Evolutionary conservation across 2,888 invertebrate genomes (phyloP), one percentile per base, ranked within the genome.

Genomic region (Dioctria rufipes): DNA sequence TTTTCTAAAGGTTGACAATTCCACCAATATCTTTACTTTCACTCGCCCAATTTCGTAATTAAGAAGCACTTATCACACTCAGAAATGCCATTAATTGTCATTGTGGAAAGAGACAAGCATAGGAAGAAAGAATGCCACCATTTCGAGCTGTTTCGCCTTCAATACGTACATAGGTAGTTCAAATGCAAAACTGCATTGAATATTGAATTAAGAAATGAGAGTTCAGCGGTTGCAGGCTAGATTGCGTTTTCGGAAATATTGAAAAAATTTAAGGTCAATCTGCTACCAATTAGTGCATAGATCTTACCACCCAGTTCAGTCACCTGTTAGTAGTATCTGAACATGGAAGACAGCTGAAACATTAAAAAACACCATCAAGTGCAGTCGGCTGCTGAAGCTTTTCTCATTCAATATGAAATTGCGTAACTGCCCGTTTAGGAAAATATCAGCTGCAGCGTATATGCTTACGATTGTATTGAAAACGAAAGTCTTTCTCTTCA

Each of bases 401-500:
- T 73, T 73, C 58, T 40, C 42, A 73, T 60, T 73, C 40, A 40
- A 42, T 39, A 46, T 11, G 60, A 39, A 11, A 60, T 73, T 73
- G 73, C 73, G 73, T 73, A 73, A 73, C 73, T 13, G 58, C 3
- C 51, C 49, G 39, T 51, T 49, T 69, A 51, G 49, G 65, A 65
- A 69, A 46, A n/a, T 69, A 3, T 54, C 25, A 37, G 39, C 69
- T 51, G 54, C 54, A 11, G 69, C 51, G 37, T 13, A 49, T 51
- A 37, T 69, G 51, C 69, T 69, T 51, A 73, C 73, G 58, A 73
- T 4, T 73, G 73, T 49, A 60, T 73, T 58, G 73, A 73, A 73
- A 73, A 73, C 51, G 73, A 73, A 73, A 73, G 73, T 73, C 73
- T 73, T 73, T 73, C 73, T 73, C 73, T 73, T 73, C 58, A 42